phyloP scores from a whole-genome alignment of 2,113 vertebrate species.

The Aplodontia rufa region DNA sequence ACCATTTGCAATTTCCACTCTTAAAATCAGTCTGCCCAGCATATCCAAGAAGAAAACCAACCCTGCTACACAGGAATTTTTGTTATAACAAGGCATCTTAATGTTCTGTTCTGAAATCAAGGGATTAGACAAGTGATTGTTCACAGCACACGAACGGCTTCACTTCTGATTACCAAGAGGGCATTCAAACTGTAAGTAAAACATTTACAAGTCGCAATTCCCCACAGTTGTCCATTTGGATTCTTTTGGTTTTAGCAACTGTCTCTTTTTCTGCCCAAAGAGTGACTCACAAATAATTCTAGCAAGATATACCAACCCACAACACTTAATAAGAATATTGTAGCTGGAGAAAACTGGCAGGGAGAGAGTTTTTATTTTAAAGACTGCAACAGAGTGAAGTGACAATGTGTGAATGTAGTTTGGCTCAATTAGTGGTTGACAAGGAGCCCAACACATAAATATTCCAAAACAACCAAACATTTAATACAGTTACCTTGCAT shows the following conservation, averaged over 20 bases:
- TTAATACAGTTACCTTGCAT: not conserved
- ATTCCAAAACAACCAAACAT: conserved; percentile 30
- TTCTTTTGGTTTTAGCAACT: not conserved
- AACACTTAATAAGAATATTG: not conserved
- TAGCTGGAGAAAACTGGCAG: not conserved
- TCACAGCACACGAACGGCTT: not conserved
- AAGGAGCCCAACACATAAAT: not conserved
- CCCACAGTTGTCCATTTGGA: not conserved
- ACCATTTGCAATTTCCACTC: not conserved
- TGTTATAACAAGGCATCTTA: not conserved
- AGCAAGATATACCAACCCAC: not conserved
- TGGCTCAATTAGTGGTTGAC: not conserved
- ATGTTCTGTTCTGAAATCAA: not conserved
- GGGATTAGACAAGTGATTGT: not conserved
- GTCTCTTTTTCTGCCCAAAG: not conserved
- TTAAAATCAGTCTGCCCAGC: not conserved
- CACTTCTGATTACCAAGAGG: not conserved
- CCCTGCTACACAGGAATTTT: not conserved
- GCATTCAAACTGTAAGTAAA: not conserved
- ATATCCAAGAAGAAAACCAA: not conserved
- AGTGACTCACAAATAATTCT: conserved; percentile 1
- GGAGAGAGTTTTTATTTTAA: not conserved
- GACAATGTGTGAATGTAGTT: not conserved
- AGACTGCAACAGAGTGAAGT: not conserved
- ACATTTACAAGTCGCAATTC: not conserved